Evolutionary conservation across 1,140 invertebrate genomes (phyloP).

Genomic region (Helicoverpa armigera): DNA sequence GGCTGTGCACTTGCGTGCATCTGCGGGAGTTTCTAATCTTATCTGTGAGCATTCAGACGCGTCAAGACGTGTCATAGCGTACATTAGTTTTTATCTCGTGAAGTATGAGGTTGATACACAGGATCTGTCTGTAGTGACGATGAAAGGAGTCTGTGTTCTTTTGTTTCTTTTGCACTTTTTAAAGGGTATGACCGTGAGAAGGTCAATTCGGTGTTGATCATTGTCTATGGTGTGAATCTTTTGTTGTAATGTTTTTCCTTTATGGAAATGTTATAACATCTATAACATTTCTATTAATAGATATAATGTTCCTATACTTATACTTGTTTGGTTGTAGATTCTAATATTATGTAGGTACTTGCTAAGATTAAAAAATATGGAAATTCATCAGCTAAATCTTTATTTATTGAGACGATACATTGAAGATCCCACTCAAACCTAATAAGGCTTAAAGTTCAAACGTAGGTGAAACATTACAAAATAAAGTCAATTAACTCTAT

Average conservation of each 20-base stretch:
- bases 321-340: too few species aligned
- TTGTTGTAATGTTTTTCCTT: too few species aligned
- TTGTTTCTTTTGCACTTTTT: too few species aligned
- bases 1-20: background rate
- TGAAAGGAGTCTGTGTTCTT: too few species aligned
- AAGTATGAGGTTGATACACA: background rate
- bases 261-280: too few species aligned
- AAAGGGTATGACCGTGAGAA: too few species aligned
- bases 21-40: background rate
- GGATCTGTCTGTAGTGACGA: background rate
- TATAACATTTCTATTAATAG: too few species aligned
- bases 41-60: background rate
- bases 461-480: slow-evolving; percentile 21
- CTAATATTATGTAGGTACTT: too few species aligned
- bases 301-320: too few species aligned
- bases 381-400: background rate
- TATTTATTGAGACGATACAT: background rate
- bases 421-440: slow-evolving; percentile 3
- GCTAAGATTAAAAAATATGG: too few species aligned
- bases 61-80: background rate
- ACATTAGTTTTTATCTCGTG: background rate
- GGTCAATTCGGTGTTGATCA: too few species aligned
- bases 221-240: too few species aligned
- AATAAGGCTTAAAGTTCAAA: slow-evolving; percentile 20
- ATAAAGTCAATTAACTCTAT: slow-evolving; percentile 5